phyloP scores from a whole-genome alignment of 1,140 invertebrate genomes.

The Leptinotarsa defecta region DNA sequence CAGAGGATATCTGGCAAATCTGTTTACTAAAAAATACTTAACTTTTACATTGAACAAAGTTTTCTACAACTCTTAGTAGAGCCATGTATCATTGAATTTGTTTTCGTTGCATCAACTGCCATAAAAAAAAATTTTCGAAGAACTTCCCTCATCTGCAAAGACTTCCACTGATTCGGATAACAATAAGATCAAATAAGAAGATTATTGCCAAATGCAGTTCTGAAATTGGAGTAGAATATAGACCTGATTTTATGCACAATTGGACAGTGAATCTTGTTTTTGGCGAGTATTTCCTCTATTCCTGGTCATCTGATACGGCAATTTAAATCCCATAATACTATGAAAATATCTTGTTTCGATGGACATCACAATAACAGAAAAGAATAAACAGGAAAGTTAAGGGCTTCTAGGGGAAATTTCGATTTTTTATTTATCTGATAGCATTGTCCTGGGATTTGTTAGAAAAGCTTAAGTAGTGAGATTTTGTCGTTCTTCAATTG shows the following conservation, averaged over 20 bases:
- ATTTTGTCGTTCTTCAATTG: constrained; percentile 25
- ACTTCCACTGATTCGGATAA: not conserved
- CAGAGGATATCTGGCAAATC: no score
- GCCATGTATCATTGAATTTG: no score
- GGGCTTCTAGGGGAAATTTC: constrained; percentile 9
- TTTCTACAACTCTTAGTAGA: no score
- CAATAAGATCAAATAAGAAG: constrained; percentile 12
- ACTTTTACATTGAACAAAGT: no score
- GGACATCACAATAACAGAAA: constrained; percentile 26
- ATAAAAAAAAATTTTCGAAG: no score
- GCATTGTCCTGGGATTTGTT: constrained; percentile 16
- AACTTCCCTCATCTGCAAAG: no score
- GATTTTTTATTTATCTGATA: constrained; percentile 16
- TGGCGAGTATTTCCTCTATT: constrained; percentile 18
- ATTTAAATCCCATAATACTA: constrained; percentile 32
- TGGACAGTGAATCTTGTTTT: constrained; percentile 29
- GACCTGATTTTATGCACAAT: constrained; percentile 38
- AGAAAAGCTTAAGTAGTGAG: constrained; percentile 9
- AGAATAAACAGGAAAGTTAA: constrained; percentile 23
- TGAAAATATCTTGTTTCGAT: constrained; percentile 33
- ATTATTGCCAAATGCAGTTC: constrained; percentile 29
- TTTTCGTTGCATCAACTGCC: no score
- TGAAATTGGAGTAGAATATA: constrained; percentile 28
- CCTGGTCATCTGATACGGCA: constrained; percentile 35
- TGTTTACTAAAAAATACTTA: no score